Percentiles rank a stretch among this genome's conserved stretches.
These are phyloP conservation scores for Zophobas morio DNA, from an alignment of 1,140 invertebrate genomes.

Conservation along the genomic window DNA sequence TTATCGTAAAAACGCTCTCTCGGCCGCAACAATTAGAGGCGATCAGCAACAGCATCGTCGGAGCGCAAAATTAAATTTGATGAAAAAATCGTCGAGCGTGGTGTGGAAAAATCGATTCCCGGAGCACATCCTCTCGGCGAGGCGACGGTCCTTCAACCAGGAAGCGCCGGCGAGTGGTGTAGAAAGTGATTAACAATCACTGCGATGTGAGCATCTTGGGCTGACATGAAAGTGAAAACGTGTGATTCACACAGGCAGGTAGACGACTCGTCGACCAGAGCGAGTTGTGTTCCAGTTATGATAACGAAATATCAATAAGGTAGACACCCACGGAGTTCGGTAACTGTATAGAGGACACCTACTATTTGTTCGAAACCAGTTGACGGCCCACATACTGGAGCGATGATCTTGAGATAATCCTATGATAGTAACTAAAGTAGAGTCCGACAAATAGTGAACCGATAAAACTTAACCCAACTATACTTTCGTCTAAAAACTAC, in stretches of 20 bases:
- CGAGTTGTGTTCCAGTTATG: constrained; percentile 40
- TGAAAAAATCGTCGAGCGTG: constrained; percentile 16
- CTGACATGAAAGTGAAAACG: constrained; percentile 30
- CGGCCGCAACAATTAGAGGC: constrained; percentile 17
- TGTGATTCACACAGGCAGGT: constrained; percentile 29
- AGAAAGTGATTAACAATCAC: constrained; percentile 36
- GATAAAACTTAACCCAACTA: too few species aligned
- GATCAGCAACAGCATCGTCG: constrained; percentile 25
- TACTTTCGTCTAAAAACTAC: too few species aligned
- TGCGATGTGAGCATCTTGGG: constrained; percentile 31
- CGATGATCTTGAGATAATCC: constrained; percentile 5
- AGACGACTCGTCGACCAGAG: constrained; percentile 7
- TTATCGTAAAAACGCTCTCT: constrained; percentile 10
- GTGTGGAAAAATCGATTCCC: constrained; percentile 36
- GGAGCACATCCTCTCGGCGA: constrained; percentile 12
- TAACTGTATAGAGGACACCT: constrained; percentile 20
- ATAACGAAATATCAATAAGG: constrained; percentile 13
- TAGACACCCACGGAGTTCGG: constrained; percentile 12
- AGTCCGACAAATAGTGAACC: too few species aligned
- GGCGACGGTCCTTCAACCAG: constrained; percentile 40
- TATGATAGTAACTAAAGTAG: neutral
- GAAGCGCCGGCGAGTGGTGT: constrained; percentile 16
- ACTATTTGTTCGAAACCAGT: constrained; percentile 19
- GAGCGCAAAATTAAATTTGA: constrained; percentile 40
- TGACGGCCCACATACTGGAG: constrained; percentile 12